Evolutionary conservation across 1,140 invertebrate species (phyloP), one percentile per base, ranked within the genome.

Genomic region (Pentalonia nigronervosa): DNA sequence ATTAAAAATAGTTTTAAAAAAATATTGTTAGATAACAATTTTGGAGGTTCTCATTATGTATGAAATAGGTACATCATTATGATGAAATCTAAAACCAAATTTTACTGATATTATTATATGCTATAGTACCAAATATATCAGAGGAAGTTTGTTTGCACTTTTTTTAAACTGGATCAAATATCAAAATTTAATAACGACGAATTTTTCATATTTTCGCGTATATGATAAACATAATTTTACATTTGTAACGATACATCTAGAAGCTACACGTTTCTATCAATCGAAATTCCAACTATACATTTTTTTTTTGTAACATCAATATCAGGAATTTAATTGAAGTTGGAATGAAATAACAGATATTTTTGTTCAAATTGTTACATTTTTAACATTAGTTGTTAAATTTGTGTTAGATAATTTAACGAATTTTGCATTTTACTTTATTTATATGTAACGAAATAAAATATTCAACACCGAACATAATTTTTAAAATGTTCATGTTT

Each of bases 41-140:
- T 20, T 8, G 11, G 25, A 47, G 11, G 25, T 34, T 34, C 6
- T 48, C 47, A 48, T 17, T 48, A n/a, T 47, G 48, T 87, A 48
- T 25, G 4, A 17, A 3, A 9, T 83, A 83, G 2, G 7, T 83
- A 14, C 83, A 11, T 86, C 83, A 45, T 86, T 86, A 86, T 86
- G 41, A 47, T 45, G 83, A 86, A 86, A 86, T 41, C 83, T 25
- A 47, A 86, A 86, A 86, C 83, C 41, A 25, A 48, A 48, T 87
- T 30, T 87, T 87, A 17, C 30, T 17, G 4, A 20, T 17, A 47
- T 14, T 87, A n/a, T 87, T 87, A 48, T n/a, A n/a, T 17, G 6
- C 25, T n/a, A 45, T 3, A 25, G 23, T 86, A n/a, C 45, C 23
- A 47, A 45, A 86, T 87, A 48, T 48, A 47, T 17, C 30, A 86